Evolutionary conservation across 2,797 vertebrate genomes (phyloP), one percentile per base, ranked within the genome.

Genomic region (Scyliorhinus canicula): DNA sequence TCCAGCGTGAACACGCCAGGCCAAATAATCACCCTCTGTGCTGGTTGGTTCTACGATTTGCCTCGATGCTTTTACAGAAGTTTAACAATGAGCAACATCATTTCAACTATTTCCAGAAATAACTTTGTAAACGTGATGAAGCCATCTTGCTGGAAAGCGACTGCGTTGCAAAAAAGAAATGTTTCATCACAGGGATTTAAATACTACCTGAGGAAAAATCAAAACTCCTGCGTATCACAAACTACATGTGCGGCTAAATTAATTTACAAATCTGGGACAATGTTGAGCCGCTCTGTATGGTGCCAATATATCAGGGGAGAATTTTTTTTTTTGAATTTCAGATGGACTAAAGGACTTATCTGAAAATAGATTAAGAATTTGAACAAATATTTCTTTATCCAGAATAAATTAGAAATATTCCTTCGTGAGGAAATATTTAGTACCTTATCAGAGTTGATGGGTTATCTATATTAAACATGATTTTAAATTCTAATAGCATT

Each of bases 351-450:
- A 26, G 88, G n/a, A 12, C n/a, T 21, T 63, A 91, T 8, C 86
- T 44, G 88, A 91, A 44, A 63, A 26, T 91, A 91, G 7, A 91
- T 91, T 91, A 91, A 40, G 88, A 91, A 63, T 91, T 63, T 91
- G 88, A 65, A 44, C 24, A 91, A 47, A 79, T 79, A 24, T 82
- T 88, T 65, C 24, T 86, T 91, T 44, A 44, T 24, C 35, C 19
- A 65, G 88, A 91, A 91, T 91, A 91, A 91, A 91, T 40, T 63
- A 91, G 57, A 91, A 91, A 40, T 91, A 91, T 91, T 91, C 57
- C 35, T 91, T 40, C 0, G 6, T 65, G 88, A 91, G 57, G n/a
- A 63, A 91, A 63, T 63, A 63, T 91, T 91, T 91, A n/a, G n/a
- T 40, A 35, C n/a, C 8, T 60, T 65, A 52, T 35, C 47, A 50